A percentile compares a stretch with the other conserved stretches of the same genome.
These are phyloP conservation scores for Ectemnius lituratus DNA, from an alignment of 2,888 invertebrate genomes.

Conservation along the genomic window DNA sequence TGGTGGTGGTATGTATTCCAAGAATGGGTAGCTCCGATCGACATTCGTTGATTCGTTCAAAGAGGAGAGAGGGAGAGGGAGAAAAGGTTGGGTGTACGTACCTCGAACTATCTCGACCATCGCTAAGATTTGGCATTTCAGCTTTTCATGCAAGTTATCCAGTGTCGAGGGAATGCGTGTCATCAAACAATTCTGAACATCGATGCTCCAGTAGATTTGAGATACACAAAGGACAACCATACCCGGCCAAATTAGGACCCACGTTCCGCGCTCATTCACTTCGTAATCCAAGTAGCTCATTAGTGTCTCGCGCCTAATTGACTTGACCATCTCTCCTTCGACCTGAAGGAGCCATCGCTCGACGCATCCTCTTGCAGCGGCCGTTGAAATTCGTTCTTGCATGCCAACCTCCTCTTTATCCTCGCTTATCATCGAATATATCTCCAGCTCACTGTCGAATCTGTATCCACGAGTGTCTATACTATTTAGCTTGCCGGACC, in stretches of 20 bases:
- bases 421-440: constrained; percentile 88
- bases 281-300: constrained; percentile 84
- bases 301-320: constrained; percentile 84
- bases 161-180: constrained; percentile 81
- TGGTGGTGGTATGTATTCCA: too few relatives aligned
- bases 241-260: constrained; percentile 89
- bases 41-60: too few relatives aligned
- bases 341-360: constrained; percentile 93
- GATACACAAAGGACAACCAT: constrained; percentile 89
- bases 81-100: too few relatives aligned
- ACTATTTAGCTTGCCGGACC: too few relatives aligned
- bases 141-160: constrained; percentile 79
- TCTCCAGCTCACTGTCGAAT: constrained; percentile 86
- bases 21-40: too few relatives aligned
- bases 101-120: constrained; percentile 86
- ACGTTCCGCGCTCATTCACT: constrained; percentile 81
- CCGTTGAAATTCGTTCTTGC: constrained; percentile 82
- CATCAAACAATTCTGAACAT: constrained; percentile 85
- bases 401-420: constrained; percentile 86
- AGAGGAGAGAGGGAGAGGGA: too few relatives aligned
- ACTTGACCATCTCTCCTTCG: constrained; percentile 88
- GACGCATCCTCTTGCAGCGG: constrained; percentile 88
- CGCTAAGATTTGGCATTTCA: constrained; percentile 84
- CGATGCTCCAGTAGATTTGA: constrained; percentile 90
- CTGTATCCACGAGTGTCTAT: constrained; percentile 41